phyloP scores from a whole-genome alignment of 2,888 invertebrate genomes.

The Chironomus tentans region DNA sequence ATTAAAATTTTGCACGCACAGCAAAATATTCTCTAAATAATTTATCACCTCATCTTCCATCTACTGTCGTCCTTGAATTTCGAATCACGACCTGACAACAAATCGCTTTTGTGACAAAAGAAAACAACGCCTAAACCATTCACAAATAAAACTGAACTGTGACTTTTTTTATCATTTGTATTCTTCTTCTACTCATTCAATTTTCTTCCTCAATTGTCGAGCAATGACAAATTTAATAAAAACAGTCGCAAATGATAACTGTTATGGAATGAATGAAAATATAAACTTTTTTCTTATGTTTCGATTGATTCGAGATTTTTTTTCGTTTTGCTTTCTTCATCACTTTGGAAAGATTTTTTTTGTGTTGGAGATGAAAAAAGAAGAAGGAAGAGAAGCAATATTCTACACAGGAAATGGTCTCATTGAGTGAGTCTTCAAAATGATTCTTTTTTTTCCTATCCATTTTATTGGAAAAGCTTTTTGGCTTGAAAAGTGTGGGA shows the following conservation, averaged over 20 bases:
- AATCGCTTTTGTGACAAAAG: too few relatives aligned
- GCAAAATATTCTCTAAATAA: too few relatives aligned
- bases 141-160: too few relatives aligned
- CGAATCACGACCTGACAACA: too few relatives aligned
- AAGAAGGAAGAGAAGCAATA: not conserved
- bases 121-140: too few relatives aligned
- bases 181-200: too few relatives aligned
- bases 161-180: too few relatives aligned
- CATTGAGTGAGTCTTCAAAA: constrained; percentile 12
- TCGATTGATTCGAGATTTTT: too few relatives aligned
- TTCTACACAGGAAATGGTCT: not conserved
- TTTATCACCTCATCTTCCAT: too few relatives aligned
- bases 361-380: not conserved
- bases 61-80: too few relatives aligned
- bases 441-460: not conserved
- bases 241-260: not conserved
- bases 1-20: too few relatives aligned
- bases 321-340: not conserved
- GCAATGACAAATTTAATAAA: not conserved
- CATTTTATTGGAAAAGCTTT: not conserved
- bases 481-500: not conserved
- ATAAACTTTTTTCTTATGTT: too few relatives aligned
- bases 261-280: not conserved
- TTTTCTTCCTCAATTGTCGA: not conserved
- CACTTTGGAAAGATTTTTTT: not conserved